These are phyloP conservation scores for Euproctis similis DNA, from an alignment of 2,888 invertebrate genomes.

Conservation along the genomic window DNA sequence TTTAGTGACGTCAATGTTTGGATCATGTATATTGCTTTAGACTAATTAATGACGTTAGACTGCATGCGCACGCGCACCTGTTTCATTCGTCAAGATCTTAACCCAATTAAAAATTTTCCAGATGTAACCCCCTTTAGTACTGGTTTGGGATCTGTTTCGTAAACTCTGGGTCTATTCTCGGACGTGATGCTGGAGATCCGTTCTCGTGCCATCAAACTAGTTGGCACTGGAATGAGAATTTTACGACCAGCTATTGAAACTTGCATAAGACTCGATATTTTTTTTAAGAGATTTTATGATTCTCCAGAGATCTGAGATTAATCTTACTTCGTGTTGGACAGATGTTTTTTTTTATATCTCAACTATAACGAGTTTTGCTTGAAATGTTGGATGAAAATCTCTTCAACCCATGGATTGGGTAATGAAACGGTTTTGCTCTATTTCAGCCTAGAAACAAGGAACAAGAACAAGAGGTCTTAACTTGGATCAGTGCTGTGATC, in stretches of 20 bases:
- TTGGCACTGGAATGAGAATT: constrained; percentile 69
- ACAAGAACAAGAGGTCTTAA: constrained; percentile 91
- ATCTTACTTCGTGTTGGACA: constrained; percentile 3
- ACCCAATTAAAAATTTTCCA: constrained; percentile 38
- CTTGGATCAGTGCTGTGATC: constrained; percentile 91
- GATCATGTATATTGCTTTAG: constrained; percentile 8
- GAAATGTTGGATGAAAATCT: too few relatives aligned
- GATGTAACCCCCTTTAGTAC: constrained; percentile 26
- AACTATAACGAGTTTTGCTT: too few relatives aligned
- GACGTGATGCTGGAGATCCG: constrained; percentile 66
- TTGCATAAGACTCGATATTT: constrained; percentile 30
- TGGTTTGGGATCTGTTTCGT: constrained; percentile 46
- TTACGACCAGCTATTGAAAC: constrained; percentile 63
- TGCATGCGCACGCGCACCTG: constrained; percentile 22
- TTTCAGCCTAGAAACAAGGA: constrained; percentile 88
- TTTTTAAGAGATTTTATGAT: constrained; percentile 14
- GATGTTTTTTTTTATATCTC: too few relatives aligned
- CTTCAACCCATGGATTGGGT: too few relatives aligned
- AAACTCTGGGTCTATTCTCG: constrained; percentile 57
- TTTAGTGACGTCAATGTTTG: constrained; percentile 21
- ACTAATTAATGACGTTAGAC: constrained; percentile 14
- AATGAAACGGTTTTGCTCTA: constrained; percentile 22
- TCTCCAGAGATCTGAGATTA: too few relatives aligned
- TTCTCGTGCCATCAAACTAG: constrained; percentile 51
- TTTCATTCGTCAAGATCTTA: constrained; percentile 11